Base-by-base conservation (phyloP, 2,888 invertebrate species). In the Sthenelais limicola region DNA sequence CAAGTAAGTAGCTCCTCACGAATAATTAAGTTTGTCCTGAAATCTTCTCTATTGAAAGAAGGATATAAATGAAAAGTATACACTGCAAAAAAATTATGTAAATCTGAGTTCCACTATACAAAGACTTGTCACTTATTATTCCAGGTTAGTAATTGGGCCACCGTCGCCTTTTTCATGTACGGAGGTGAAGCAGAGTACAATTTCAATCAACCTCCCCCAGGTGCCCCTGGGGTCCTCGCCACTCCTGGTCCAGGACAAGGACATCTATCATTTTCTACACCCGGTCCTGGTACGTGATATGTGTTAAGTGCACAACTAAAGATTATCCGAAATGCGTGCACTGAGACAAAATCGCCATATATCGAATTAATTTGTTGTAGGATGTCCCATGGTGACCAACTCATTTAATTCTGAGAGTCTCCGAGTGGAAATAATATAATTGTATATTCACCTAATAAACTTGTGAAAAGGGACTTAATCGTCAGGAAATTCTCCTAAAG, bases 141-240 rank as follows among this genome's bases (percentile, higher is more conserved):
- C 1, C 83, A 91, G 89, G 87, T 92, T 1, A 91, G 93, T 66
- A 93, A 96, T 83, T 94, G 94, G 93, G 97, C 97, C 0, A 93
- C 95, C 0, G 92, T 95, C 80, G 96, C 97, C 0, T 96, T 97
- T 88, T 94, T 97, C 88, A 89, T 95, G 77, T 96, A 95, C 85
- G 97, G 98, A 30, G 94, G 94, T 0, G 95, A 96, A 49, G 86
- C 89, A 1, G 82, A 84, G 77, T 83, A 81, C 72, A 81, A 62
- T 43, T 62, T 38, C 21, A 18, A 58, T 58, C 35, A 21, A 18
- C 33, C 28, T 21, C n/a, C 3, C 18, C 30, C 71, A 80, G 79
- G 49, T 81, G 83, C 21, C 67, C 74, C 24, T 84, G 80, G 47
- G 85, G 85, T 1, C 84, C 84, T 70, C 56, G 52, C 54, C 74